phyloP scores from a whole-genome alignment of 1,140 invertebrate genomes.

The Platyscapa corneri region DNA sequence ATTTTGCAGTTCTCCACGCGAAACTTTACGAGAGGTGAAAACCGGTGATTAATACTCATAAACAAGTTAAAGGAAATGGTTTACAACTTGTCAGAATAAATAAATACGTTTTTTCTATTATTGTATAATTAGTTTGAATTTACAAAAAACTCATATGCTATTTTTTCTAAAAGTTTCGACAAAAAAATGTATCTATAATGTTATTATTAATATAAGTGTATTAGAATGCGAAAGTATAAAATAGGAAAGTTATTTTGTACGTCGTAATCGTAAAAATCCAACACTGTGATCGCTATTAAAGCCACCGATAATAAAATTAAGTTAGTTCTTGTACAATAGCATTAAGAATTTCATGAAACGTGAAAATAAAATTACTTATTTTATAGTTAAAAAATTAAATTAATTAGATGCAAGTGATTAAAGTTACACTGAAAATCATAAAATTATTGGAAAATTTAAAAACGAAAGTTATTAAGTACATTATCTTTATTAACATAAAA shows the following conservation, averaged over 20 bases:
- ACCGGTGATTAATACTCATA: not conserved
- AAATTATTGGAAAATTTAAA: not conserved
- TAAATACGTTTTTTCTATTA: not conserved
- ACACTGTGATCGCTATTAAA: not conserved
- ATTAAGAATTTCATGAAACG: not conserved
- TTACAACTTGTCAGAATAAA: not conserved
- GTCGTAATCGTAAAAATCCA: not conserved
- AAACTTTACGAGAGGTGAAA: slow-evolving; percentile 9
- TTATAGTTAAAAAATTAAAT: not conserved
- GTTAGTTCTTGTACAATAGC: not conserved
- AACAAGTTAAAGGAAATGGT: not conserved
- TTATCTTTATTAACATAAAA: not conserved
- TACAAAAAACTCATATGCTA: not conserved
- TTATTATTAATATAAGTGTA: not conserved
- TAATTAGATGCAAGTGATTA: not conserved
- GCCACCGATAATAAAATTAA: not conserved
- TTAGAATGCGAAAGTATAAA: not conserved
- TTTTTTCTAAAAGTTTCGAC: not conserved
- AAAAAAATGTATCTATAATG: not conserved
- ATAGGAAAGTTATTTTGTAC: slow-evolving; percentile 12
- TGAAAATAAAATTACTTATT: slow-evolving; percentile 1
- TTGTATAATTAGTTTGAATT: not conserved
- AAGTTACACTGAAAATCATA: not conserved
- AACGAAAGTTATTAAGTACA: not conserved
- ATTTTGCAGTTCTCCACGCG: not conserved